These are phyloP conservation scores for Gavia stellata DNA, from an alignment of 2,113 vertebrate genomes.

Conservation along the genomic window DNA sequence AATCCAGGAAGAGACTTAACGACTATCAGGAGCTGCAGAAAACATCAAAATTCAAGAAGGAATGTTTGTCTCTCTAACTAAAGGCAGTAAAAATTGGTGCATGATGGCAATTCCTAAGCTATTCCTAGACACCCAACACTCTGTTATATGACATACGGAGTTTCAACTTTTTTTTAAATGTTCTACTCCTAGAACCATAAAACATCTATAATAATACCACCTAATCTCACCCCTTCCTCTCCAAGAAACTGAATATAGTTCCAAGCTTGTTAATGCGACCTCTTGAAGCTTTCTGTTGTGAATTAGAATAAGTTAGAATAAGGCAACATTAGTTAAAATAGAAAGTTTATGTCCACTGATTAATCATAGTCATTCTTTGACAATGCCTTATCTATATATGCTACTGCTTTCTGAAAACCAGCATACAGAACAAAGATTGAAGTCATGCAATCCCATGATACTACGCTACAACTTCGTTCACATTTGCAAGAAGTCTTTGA, in stretches of 20 bases:
- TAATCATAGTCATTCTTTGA: background rate
- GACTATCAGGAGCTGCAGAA: background rate
- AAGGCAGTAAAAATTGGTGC: background rate
- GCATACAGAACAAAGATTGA: background rate
- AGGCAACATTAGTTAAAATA: background rate
- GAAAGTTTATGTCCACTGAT: background rate
- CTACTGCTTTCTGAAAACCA: background rate
- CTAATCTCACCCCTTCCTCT: background rate
- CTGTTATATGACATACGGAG: fast-evolving
- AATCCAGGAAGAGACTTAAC: background rate
- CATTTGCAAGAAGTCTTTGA: background rate
- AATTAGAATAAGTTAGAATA: background rate
- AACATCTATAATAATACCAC: background rate
- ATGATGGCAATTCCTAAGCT: fast-evolving
- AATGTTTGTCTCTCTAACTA: background rate
- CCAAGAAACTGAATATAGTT: background rate
- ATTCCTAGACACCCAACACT: background rate
- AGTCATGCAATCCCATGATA: background rate
- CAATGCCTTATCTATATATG: background rate
- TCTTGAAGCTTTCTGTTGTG: background rate
- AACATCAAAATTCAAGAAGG: background rate
- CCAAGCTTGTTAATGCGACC: background rate
- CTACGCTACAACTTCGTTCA: background rate
- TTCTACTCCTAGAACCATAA: background rate
- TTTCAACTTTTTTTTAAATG: background rate